phyloP scores from a whole-genome alignment of 1,140 invertebrate genomes.

The Cydia pomonella region DNA sequence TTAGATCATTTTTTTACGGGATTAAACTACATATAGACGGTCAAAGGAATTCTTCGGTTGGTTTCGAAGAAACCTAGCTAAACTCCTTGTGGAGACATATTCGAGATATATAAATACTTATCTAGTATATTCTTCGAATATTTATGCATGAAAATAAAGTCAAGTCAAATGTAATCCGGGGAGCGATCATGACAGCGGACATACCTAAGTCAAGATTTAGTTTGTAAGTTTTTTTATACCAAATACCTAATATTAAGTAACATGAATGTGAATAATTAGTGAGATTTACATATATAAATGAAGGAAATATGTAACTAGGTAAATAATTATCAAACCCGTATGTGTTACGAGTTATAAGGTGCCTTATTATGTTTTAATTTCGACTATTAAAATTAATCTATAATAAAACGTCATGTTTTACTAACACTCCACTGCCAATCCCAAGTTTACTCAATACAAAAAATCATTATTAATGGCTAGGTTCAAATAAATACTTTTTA shows the following conservation, averaged over 20 bases:
- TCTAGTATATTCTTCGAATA: not conserved
- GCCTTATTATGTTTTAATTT: not conserved
- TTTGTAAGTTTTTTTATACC: not conserved
- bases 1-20: slow-evolving; percentile 29
- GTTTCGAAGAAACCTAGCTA: not conserved
- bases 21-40: not conserved
- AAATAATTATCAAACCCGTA: not conserved
- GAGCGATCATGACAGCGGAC: not conserved
- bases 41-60: slow-evolving; percentile 3
- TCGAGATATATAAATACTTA: not conserved
- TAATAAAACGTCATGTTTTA: not conserved
- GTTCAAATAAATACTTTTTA: no score
- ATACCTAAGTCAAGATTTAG: not conserved
- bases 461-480: not conserved
- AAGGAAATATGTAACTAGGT: not conserved
- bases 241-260: not conserved
- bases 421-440: not conserved
- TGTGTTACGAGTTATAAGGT: not conserved
- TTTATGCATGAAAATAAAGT: not conserved
- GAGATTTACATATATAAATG: not conserved
- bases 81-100: not conserved
- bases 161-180: not conserved
- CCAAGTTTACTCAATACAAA: not conserved
- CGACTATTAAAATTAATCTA: not conserved
- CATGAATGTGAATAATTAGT: not conserved